Base-by-base conservation (phyloP, 2,888 invertebrate species). In the Poecilobothrus nobilitatus region DNA sequence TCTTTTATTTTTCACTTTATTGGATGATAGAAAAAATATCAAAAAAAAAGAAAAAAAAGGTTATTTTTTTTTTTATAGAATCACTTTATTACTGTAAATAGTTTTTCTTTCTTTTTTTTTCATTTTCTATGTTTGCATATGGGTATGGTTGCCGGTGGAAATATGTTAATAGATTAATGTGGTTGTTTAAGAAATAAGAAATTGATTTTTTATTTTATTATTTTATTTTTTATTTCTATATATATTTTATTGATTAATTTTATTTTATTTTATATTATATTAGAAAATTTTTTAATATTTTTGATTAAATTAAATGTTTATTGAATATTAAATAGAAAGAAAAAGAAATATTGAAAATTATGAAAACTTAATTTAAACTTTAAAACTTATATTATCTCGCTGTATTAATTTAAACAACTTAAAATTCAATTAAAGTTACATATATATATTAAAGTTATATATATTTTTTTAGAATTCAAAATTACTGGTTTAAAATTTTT, bases 111-210 rank as follows among this genome's bases (percentile, higher is more conserved):
- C n/a, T 53, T 12, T 8, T 53, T 53, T 53, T 9, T 18, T 6
- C 2, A 15, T 53, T 53, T 53, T 2, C 18, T 53, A 18, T 12
- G 15, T 53, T 53, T 53, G 53, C 53, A 53, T 53, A 53, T 53
- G 53, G 53, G 12, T 53, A n/a, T 18, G 15, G 53, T 53, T 53
- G 53, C 53, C 53, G 2, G 15, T 53, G 7, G 53, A 53, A 53
- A 53, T 53, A 53, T 53, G 53, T 53, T 53, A 53, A 53, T 53
- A 53, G 53, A 53, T 53, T 53, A 53, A 53, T 53, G 53, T 53
- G 53, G 18, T n/a, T 53, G 18, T 53, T 53, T n/a, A 18, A 53
- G 53, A 53, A 53, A 53, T 53, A 53, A 53, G 53, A 53, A 53
- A 53, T 53, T 53, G 53, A 53, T 53, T 53, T 53, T 44, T 12